Evolutionary conservation across 2,797 vertebrate species (phyloP), one percentile per base, ranked within the genome.

Genomic region (Poeciliopsis gracilis): DNA sequence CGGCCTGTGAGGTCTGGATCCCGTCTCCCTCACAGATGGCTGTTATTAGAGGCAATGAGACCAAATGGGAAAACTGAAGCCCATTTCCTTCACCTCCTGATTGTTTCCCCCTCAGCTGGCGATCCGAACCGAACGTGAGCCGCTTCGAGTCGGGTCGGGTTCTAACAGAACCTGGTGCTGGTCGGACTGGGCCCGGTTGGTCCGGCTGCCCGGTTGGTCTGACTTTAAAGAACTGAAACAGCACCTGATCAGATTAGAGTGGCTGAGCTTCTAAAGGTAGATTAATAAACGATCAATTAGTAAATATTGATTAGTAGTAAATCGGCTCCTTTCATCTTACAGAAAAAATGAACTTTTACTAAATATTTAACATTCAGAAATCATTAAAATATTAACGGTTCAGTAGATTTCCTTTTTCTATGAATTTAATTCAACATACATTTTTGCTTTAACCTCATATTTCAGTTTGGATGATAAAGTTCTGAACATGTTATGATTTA

Each of bases 41-140:
- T 89, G 71, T 90, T 89, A 93, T 94, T 93, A 93, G 87, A 84
- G 87, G 90, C 89, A 87, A 86, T 92, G 87, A 86, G 86, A 73
- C 87, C 87, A 85, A 90, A 91, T 82, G 63, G 74, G 91, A 90
- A 88, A 86, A 89, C 67, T 75, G 84, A 74, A 85, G 80, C 74
- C 86, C 77, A 76, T 90, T 92, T 92, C 90, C 86, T 87, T 73
- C 72, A 55, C 53, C 72, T 28, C 16, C 45, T 59, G 20, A 72
- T 30, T 72, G 9, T 61, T 73, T 86, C 43, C 43, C 43, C 41
- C 41, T 43, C 41, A 43, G 41, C 41, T 10, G 41, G 41, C 41
- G 10, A 43, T 43, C 10, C 2, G 43, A 45, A 12, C 45, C 55
- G 86, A 89, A 82, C 67, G 66, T 87, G 90, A 79, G 82, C 84